These are phyloP conservation scores for Coregonus sp. DNA, from an alignment of 2,797 vertebrate species.

Conservation along the genomic window DNA sequence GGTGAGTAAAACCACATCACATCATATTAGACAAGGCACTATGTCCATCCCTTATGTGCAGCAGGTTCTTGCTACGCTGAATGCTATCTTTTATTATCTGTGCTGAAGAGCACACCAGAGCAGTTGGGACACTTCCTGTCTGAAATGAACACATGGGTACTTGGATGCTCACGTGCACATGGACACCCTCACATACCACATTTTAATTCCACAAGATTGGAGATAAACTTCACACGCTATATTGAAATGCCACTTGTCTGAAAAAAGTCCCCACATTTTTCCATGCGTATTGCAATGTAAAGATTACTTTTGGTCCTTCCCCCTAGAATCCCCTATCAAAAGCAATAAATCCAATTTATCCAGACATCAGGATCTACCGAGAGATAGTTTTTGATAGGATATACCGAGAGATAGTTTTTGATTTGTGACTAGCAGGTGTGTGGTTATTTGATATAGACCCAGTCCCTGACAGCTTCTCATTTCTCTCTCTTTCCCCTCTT, in stretches of 20 bases:
- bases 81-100: neutral
- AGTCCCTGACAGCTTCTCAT: slow-evolving; percentile 34
- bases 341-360: slow-evolving; percentile 30
- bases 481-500: neutral
- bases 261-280: slow-evolving; percentile 2
- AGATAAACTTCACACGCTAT: neutral
- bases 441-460: slow-evolving; percentile 41
- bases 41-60: neutral
- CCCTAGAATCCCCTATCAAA: slow-evolving; percentile 12
- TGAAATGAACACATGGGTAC: neutral
- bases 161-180: neutral
- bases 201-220: neutral
- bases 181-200: slow-evolving; percentile 14
- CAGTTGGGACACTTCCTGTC: neutral
- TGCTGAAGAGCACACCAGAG: slow-evolving; percentile 1
- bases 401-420: slow-evolving; percentile 22
- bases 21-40: neutral
- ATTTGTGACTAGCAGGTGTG: slow-evolving; percentile 51
- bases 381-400: slow-evolving; percentile 37
- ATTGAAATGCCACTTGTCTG: neutral
- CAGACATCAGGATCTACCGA: neutral
- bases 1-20: slow-evolving; percentile 72
- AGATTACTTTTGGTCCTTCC: slow-evolving; percentile 40
- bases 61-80: neutral
- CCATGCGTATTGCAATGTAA: slow-evolving; percentile 3